Evolutionary conservation across 2,113 vertebrate species (phyloP), one percentile per base, ranked within the genome.

Genomic region (Mellivora capensis): DNA sequence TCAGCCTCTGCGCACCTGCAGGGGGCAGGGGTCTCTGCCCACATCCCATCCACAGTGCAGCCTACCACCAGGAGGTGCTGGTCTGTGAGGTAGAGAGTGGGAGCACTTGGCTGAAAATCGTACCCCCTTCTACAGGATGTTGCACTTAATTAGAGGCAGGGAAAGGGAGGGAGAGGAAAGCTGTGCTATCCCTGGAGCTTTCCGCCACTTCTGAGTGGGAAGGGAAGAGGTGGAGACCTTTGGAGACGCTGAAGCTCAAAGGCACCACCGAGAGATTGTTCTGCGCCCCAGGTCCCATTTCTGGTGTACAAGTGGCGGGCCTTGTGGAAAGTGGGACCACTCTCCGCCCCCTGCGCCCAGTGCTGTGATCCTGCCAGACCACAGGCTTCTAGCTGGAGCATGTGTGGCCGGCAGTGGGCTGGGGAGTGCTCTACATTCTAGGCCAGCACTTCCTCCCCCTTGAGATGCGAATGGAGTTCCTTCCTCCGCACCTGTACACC

Each of bases 71-170:
- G 93, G 71, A 37, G 76, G 27, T 0, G 0, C 49, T 67, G 12
- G 47, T n/a, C 42, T 20, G 7, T 0, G 6, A 49, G 37, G 21
- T 7, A 13, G 39, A 18, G 57, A 42, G 11, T 44, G 42, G 64
- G 69, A 52, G 10, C 12, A 0, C 29, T 27, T 2, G 12, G 27
- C n/a, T 14, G 29, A 27, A 6, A 23, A 52, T n/a, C 2, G 12
- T 37, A 57, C 6, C 44, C 2, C 1, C 12, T 25, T 4, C 21
- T 20, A 37, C 8, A 76, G 42, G 44, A 34, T 69, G 34, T 21
- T 85, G n/a, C 29, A 14, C 42, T 81, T 72, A 76, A 12, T 37
- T 42, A 21, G 37, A n/a, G 87, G 44, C 12, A 8, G 4, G 57
- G 74, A 69, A 80, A 52, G 44, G 49, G 74, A 49, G 1, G 54